Evolutionary conservation across 2,888 invertebrate species (phyloP), one percentile per base, ranked within the genome.

Genomic region (Anoplius nigerrimus): DNA sequence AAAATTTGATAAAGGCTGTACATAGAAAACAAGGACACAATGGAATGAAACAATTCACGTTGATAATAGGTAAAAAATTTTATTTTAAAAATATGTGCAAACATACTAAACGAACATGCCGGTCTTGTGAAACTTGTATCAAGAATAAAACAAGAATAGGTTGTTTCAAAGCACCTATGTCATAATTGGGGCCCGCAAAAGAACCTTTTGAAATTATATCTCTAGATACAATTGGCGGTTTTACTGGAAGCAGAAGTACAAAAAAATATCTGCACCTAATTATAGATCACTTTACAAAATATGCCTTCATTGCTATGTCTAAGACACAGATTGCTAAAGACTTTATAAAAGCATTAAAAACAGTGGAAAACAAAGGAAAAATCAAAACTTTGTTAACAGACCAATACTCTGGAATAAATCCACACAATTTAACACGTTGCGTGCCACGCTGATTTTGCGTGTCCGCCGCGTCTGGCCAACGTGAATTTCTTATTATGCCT

Each of bases 141-240:
- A 61, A 72, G 69, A 86, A 85, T 59, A 84, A 85, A 73, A 73
- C 80, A 27, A 76, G 84, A 76, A 67, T 72, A 52, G 24, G 62
- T 8, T 75, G 74, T 65, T 62, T 75, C 59, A 5, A 45, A 5
- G 83, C 76, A 3, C 55, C 75, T 13, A 56, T 82, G 65, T 81
- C 81, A 6, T 76, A 82, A 21, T 52, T 82, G 20, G 82, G 82
- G 5, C 82, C 83, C 6, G 81, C 84, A 4, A 65, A 61, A 46
- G 51, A 77, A 22, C 81, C 81, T 5, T 79, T 78, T 62, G 77
- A 84, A 71, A 82, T 84, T 61, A 57, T 81, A 2, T 81, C 83
- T 5, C 63, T 84, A 8, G 83, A 84, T 56, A 83, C 82, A 5
- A 82, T 84, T 53, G 83, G 81, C 24, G 82, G 83, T 11, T 75